Evolutionary conservation across 2,113 vertebrate species (phyloP).

Genomic region (Scomber colias): DNA sequence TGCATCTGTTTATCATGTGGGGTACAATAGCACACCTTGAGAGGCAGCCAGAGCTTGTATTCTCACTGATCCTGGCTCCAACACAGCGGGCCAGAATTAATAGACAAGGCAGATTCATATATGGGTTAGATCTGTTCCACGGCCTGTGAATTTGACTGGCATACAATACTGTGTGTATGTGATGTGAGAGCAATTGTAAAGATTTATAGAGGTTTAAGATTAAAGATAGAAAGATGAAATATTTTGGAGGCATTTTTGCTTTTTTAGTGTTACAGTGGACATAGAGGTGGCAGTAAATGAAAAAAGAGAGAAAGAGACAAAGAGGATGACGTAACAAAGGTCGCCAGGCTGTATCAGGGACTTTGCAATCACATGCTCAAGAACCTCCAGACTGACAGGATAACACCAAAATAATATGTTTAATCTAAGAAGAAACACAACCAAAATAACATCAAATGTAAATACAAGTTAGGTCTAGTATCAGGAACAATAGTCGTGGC

Average conservation of each 20-base stretch:
- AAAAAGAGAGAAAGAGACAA: neutral
- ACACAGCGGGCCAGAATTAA: constrained; percentile 30
- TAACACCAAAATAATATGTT: too few relatives aligned
- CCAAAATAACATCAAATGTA: neutral
- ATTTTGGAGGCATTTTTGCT: neutral
- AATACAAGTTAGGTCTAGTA: neutral
- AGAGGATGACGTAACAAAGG: too few relatives aligned
- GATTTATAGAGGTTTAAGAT: too few relatives aligned
- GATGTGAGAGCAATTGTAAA: neutral
- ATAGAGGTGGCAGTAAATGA: neutral
- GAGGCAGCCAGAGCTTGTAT: constrained; percentile 43
- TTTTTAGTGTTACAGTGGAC: neutral
- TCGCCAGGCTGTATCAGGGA: too few relatives aligned
- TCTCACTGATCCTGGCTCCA: constrained; percentile 45
- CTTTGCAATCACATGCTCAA: too few relatives aligned
- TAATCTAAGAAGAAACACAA: too few relatives aligned
- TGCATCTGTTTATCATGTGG: constrained; percentile 63
- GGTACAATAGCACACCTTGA: constrained; percentile 67
- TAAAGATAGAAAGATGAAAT: too few relatives aligned
- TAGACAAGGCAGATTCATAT: constrained; percentile 48
- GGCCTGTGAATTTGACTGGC: constrained; percentile 11
- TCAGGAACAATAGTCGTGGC: neutral
- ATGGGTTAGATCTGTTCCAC: constrained; percentile 7
- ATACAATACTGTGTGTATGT: constrained; percentile 1
- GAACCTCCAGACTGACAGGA: too few relatives aligned